Evolutionary conservation across 2,797 vertebrate species (phyloP).

Genomic region (Myotis daubentonii): DNA sequence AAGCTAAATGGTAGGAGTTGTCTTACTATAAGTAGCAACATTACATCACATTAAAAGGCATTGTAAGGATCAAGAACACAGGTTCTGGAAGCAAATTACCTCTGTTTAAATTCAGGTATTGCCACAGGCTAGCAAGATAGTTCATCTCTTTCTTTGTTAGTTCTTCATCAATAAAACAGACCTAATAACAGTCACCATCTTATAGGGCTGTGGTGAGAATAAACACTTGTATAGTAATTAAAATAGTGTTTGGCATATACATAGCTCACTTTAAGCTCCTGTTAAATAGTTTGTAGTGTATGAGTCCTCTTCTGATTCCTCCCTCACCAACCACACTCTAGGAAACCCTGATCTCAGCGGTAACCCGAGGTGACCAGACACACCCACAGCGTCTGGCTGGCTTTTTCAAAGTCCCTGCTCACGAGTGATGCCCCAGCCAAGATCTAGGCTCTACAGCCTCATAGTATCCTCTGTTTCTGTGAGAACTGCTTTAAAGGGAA

Average conservation of each 20-base stretch:
- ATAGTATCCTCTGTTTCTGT: slow-evolving; percentile 67
- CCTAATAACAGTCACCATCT: background rate
- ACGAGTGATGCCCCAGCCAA: slow-evolving; percentile 39
- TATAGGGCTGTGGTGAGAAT: background rate
- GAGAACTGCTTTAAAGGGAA: slow-evolving; percentile 36
- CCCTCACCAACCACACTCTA: background rate
- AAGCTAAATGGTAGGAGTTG: background rate
- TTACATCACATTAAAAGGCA: background rate
- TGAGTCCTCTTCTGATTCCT: background rate
- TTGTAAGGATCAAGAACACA: background rate
- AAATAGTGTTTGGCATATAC: background rate
- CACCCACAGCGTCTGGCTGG: background rate
- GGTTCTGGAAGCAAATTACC: background rate
- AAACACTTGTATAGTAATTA: background rate
- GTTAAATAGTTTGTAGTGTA: background rate
- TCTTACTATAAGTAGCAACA: background rate
- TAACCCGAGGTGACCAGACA: slow-evolving; percentile 16
- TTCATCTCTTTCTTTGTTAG: background rate
- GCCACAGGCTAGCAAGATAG: background rate
- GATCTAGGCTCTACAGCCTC: slow-evolving; percentile 26
- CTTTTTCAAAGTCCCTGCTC: slow-evolving; percentile 34
- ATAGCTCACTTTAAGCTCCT: background rate
- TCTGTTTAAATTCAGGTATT: background rate
- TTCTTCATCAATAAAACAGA: background rate
- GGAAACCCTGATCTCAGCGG: background rate